Evolutionary conservation across 2,888 invertebrate species (phyloP).

Genomic region (Stenotaenia linearis): DNA sequence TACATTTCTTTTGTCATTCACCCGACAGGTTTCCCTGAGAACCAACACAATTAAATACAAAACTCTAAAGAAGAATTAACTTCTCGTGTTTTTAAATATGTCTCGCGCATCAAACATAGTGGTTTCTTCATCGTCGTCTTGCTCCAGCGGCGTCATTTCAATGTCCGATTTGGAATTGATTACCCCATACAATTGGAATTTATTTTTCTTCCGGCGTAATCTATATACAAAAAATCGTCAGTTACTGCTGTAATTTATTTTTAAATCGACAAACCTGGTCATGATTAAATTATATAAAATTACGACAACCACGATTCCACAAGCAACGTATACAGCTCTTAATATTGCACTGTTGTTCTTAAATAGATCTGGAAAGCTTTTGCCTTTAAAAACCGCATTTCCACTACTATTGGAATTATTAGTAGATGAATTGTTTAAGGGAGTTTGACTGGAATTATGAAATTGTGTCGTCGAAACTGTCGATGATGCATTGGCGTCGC

Average conservation of each 20-base stretch:
- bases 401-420: no score
- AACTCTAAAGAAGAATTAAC: no score
- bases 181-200: not conserved
- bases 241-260: not conserved
- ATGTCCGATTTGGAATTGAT: not conserved
- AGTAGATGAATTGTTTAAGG: not conserved
- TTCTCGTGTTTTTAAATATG: not conserved
- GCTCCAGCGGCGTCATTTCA: not conserved
- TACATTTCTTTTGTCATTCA: no score
- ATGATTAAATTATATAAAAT: not conserved
- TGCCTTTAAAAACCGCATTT: no score
- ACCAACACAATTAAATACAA: no score
- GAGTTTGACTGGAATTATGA: no score
- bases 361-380: not conserved
- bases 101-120: slow-evolving; percentile 3
- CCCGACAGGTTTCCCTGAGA: no score
- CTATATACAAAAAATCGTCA: not conserved
- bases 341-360: not conserved
- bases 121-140: slow-evolving; percentile 21
- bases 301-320: not conserved
- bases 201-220: not conserved
- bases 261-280: not conserved
- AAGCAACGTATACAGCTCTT: slow-evolving; percentile 17
- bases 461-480: not conserved
- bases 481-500: not conserved